A percentile compares a stretch with the other conserved stretches of the same genome.
These are phyloP conservation scores for Sebastes vulpes DNA, from an alignment of 2,797 vertebrate genomes.

Conservation along the genomic window DNA sequence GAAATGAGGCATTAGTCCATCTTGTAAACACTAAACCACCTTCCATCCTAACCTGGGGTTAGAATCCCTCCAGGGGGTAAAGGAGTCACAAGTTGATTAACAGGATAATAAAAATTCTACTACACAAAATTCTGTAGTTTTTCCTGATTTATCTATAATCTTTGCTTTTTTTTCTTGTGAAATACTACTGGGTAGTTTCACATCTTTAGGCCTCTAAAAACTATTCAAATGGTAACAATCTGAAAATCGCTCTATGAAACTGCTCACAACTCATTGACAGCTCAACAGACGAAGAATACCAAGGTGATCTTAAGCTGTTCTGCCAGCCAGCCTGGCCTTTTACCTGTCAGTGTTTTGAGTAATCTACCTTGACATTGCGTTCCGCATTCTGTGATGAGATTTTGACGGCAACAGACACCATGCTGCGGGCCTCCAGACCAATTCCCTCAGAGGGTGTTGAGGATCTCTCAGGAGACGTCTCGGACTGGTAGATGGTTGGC, in stretches of 20 bases:
- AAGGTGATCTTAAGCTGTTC: background rate
- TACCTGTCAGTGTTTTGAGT: background rate
- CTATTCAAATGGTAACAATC: background rate
- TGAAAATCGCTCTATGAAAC: background rate
- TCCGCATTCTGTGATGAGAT: conserved; percentile 94
- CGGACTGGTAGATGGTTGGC: conserved; percentile 93
- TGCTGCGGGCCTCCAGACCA: conserved; percentile 91
- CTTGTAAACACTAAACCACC: background rate
- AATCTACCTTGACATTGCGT: conserved; percentile 92
- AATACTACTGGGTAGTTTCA: background rate
- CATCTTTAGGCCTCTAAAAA: background rate
- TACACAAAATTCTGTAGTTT: background rate
- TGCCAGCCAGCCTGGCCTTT: background rate
- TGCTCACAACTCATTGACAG: background rate
- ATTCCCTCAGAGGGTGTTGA: conserved; percentile 88
- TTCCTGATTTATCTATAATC: too few species aligned
- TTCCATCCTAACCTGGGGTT: background rate
- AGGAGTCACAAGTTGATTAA: background rate
- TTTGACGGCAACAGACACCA: conserved; percentile 96
- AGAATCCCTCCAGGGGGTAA: background rate
- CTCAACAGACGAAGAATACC: background rate
- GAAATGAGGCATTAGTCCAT: background rate
- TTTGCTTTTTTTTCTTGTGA: too few species aligned
- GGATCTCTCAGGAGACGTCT: conserved; percentile 85
- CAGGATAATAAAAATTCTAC: background rate